Conservation (phyloP, 2,888 invertebrate genomes). For the Eilema caniola region DNA sequence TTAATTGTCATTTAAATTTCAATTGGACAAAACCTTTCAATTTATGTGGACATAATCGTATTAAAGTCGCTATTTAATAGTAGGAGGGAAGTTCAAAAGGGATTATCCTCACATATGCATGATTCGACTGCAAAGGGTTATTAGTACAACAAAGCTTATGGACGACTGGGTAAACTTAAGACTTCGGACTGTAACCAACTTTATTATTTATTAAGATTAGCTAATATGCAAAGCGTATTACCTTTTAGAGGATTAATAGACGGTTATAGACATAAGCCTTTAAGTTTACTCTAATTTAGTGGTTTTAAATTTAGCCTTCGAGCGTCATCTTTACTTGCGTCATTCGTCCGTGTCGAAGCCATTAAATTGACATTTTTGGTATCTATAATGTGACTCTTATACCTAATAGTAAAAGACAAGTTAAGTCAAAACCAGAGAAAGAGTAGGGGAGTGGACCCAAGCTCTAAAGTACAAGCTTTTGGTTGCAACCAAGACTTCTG, state of each 20-base stretch:
- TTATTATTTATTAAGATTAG: conserved; percentile 18
- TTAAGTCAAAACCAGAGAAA: too few relatives aligned
- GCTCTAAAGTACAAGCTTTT: too few relatives aligned
- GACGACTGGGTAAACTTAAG: conserved; percentile 36
- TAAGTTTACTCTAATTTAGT: neutral
- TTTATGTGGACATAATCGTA: conserved; percentile 38
- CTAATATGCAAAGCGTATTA: neutral
- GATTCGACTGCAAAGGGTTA: conserved; percentile 39
- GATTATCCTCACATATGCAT: conserved; percentile 37
- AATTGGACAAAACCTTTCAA: neutral
- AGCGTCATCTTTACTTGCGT: neutral
- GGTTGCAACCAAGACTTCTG: neutral
- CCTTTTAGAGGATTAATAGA: neutral
- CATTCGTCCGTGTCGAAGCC: neutral
- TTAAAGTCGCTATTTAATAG: conserved; percentile 40
- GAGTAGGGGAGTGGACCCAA: too few relatives aligned
- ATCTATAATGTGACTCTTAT: too few relatives aligned
- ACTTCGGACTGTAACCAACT: conserved; percentile 35
- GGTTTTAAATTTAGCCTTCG: neutral
- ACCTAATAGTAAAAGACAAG: too few relatives aligned
- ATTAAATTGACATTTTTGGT: neutral
- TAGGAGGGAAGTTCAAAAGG: conserved; percentile 43
- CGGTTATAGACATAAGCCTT: neutral
- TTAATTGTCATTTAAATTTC: neutral
- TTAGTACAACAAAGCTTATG: conserved; percentile 36